Percentiles rank a stretch among this genome's conserved stretches.
Conservation (phyloP, 2,888 invertebrate genomes). For the Cerceris rybyensis region DNA sequence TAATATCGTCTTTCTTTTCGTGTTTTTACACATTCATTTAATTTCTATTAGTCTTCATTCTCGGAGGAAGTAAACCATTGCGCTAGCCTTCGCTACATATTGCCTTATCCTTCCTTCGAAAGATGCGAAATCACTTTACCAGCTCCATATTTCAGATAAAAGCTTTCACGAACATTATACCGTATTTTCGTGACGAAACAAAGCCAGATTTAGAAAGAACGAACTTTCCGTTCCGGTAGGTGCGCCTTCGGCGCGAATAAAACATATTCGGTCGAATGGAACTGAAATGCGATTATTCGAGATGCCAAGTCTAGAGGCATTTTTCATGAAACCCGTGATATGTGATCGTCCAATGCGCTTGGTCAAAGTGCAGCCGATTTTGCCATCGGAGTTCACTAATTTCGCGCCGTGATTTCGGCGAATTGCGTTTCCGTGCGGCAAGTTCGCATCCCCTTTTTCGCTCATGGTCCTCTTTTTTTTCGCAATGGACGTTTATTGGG, state of each 20-base stretch:
- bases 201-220: neutral
- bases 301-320: too few species aligned
- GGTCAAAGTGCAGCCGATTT: neutral
- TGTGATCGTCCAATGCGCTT: neutral
- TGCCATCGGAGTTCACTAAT: conserved; percentile 17
- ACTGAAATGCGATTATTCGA: neutral
- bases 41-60: too few species aligned
- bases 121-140: too few species aligned
- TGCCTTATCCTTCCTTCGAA: too few species aligned
- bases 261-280: conserved; percentile 1
- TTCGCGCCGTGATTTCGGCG: neutral
- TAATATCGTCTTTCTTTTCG: too few species aligned
- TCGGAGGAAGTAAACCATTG: too few species aligned
- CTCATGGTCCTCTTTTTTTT: neutral
- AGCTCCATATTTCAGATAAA: neutral
- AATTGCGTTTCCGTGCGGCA: neutral
- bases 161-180: conserved; percentile 16
- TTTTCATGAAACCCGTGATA: too few species aligned
- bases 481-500: conserved; percentile 29
- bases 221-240: conserved; percentile 15
- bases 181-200: conserved; percentile 8
- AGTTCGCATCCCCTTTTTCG: conserved; percentile 1
- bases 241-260: conserved; percentile 3
- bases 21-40: too few species aligned
- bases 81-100: too few species aligned